Percentiles rank a stretch among this genome's conserved stretches.
Evolutionary conservation across 2,113 vertebrate genomes (phyloP).

Genomic region (Lepidothrix coronata): DNA sequence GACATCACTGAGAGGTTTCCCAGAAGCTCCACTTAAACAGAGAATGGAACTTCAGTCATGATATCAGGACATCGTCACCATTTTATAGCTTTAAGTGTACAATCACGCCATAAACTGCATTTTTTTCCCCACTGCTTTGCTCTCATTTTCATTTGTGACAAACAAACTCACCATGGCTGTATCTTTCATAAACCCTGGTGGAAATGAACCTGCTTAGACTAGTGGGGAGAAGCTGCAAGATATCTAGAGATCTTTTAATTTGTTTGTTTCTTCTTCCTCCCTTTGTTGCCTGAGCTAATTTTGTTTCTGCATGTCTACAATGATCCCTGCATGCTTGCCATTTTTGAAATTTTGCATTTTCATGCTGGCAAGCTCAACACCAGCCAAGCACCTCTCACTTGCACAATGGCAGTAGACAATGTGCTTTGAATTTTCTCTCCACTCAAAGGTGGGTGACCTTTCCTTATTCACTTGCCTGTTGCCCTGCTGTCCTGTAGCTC

Average conservation of each 20-base stretch:
- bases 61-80: neutral
- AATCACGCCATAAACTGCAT: neutral
- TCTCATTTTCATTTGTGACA: neutral
- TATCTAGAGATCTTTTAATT: neutral
- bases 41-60: neutral
- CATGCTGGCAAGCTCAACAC: neutral
- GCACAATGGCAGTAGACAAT: neutral
- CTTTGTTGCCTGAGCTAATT: neutral
- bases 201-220: neutral
- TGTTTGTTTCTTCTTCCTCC: neutral
- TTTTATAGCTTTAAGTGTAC: neutral
- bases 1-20: neutral
- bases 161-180: neutral
- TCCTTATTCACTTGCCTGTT: neutral
- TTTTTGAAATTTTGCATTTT: constrained; percentile 11
- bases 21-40: neutral
- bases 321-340: neutral
- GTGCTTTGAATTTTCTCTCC: constrained; percentile 19
- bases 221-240: accelerated
- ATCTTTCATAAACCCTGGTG: neutral
- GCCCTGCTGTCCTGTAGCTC: neutral
- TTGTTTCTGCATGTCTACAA: neutral
- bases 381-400: neutral
- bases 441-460: neutral
- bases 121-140: neutral